Evolutionary conservation across 2,113 vertebrate genomes (phyloP).

Genomic region (Ornithorhynchus anatinus): DNA sequence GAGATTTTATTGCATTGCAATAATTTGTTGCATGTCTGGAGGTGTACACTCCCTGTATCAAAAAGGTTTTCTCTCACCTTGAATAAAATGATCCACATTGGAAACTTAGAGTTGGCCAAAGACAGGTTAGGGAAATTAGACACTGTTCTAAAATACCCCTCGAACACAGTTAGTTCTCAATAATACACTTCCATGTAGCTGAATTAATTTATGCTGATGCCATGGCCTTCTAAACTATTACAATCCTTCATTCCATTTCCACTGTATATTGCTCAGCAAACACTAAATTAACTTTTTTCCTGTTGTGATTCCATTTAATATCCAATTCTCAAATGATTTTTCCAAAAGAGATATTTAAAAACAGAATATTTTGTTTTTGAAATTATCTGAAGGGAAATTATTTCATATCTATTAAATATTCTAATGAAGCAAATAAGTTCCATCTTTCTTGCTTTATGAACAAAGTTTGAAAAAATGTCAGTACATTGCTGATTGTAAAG

Average conservation of each 20-base stretch:
- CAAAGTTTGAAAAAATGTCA: constrained; percentile 1
- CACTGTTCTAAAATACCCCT: constrained; percentile 32
- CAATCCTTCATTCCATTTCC: background rate
- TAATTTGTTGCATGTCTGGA: too few species aligned
- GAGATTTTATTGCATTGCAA: too few species aligned
- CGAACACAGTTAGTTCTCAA: background rate
- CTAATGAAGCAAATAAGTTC: background rate
- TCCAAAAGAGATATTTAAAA: background rate
- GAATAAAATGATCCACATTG: background rate
- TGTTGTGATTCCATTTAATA: background rate
- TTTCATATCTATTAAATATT: constrained; percentile 21
- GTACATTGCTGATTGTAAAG: constrained; percentile 34
- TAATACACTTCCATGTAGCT: background rate
- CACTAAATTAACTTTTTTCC: background rate
- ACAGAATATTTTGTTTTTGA: constrained; percentile 1
- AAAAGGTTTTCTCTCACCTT: background rate
- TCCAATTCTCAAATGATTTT: background rate
- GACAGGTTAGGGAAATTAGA: background rate
- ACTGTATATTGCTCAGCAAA: constrained; percentile 13
- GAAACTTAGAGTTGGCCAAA: background rate
- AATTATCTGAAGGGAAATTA: background rate
- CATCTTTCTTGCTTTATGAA: background rate
- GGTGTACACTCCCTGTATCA: background rate
- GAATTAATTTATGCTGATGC: constrained; percentile 4
- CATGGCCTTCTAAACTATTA: background rate